A percentile compares a stretch with the other conserved stretches of the same genome.
These are phyloP conservation scores for Plebejus argus DNA, from an alignment of 2,888 invertebrate genomes.

Conservation along the genomic window DNA sequence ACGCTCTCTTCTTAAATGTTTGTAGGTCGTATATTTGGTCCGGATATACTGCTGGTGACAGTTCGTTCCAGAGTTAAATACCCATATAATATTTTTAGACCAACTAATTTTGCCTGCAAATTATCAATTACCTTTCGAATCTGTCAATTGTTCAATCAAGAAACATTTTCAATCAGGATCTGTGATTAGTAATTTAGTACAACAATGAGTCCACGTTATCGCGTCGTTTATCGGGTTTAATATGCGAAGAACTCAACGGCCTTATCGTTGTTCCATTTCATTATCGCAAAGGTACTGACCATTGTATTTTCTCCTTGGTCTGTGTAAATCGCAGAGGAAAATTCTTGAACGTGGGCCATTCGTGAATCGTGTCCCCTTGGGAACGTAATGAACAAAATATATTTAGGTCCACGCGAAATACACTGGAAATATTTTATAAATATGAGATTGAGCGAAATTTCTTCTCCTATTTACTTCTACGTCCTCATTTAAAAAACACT, in stretches of 20 bases:
- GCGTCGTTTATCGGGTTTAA: slow-evolving; percentile 72
- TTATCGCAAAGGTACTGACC: slow-evolving; percentile 67
- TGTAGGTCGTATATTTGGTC: too few relatives aligned
- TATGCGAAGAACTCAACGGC: slow-evolving; percentile 72
- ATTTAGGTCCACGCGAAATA: neutral
- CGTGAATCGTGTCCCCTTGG: neutral
- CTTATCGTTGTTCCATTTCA: slow-evolving; percentile 74
- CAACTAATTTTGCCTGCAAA: too few relatives aligned
- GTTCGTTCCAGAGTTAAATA: too few relatives aligned
- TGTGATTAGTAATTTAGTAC: slow-evolving; percentile 66
- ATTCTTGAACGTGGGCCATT: neutral
- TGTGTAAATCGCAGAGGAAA: slow-evolving; percentile 45
- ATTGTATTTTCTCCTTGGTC: slow-evolving; percentile 71
- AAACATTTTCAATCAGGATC: slow-evolving; percentile 70
- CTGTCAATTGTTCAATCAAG: slow-evolving; percentile 3
- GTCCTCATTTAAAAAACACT: too few relatives aligned
- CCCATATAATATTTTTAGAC: too few relatives aligned
- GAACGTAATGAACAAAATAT: neutral
- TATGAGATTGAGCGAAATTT: too few relatives aligned
- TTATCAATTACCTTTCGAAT: neutral
- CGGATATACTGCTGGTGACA: too few relatives aligned
- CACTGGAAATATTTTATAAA: too few relatives aligned
- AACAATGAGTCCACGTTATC: slow-evolving; percentile 70
- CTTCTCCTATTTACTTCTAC: too few relatives aligned
- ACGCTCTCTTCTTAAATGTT: too few relatives aligned